A percentile compares a stretch with the other conserved stretches of the same genome.
phyloP scores from a whole-genome alignment of 2,888 invertebrate species.

The Brenthis ino region DNA sequence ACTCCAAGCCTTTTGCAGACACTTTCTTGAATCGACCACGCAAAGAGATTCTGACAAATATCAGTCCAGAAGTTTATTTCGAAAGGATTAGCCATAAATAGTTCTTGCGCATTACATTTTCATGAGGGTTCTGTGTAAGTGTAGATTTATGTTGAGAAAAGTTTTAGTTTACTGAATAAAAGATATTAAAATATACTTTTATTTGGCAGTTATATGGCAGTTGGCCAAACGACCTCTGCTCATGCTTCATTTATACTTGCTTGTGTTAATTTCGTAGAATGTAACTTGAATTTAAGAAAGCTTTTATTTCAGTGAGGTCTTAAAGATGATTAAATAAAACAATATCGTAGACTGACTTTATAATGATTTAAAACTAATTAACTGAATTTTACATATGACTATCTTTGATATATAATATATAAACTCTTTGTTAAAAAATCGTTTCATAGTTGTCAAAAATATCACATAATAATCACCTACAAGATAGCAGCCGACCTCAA shows the following conservation, averaged over 20 bases:
- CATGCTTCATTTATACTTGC: slow-evolving; percentile 41
- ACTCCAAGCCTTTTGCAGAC: slow-evolving; percentile 59
- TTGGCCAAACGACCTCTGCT: slow-evolving; percentile 66
- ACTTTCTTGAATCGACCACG: slow-evolving; percentile 61
- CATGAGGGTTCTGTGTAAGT: slow-evolving; percentile 73
- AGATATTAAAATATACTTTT: slow-evolving; percentile 58
- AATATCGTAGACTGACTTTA: too few relatives aligned
- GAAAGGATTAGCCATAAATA: slow-evolving; percentile 81
- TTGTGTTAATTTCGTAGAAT: slow-evolving; percentile 1
- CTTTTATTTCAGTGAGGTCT: slow-evolving; percentile 6
- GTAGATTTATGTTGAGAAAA: slow-evolving; percentile 78
- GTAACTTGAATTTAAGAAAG: slow-evolving; percentile 18
- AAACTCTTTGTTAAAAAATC: too few relatives aligned
- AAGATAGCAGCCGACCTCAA: too few relatives aligned
- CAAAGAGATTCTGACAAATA: slow-evolving; percentile 63
- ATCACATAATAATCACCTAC: too few relatives aligned
- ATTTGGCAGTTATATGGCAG: slow-evolving; percentile 71
- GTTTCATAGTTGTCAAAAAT: too few relatives aligned
- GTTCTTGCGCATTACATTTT: slow-evolving; percentile 79
- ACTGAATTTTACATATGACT: too few relatives aligned
- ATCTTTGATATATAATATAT: too few relatives aligned
- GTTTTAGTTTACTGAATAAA: slow-evolving; percentile 80
- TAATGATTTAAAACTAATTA: too few relatives aligned
- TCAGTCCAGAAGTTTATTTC: slow-evolving; percentile 71
- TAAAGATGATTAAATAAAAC: too few relatives aligned